Evolutionary conservation across 2,888 invertebrate species (phyloP).

Genomic region (Pegoplata infirma): DNA sequence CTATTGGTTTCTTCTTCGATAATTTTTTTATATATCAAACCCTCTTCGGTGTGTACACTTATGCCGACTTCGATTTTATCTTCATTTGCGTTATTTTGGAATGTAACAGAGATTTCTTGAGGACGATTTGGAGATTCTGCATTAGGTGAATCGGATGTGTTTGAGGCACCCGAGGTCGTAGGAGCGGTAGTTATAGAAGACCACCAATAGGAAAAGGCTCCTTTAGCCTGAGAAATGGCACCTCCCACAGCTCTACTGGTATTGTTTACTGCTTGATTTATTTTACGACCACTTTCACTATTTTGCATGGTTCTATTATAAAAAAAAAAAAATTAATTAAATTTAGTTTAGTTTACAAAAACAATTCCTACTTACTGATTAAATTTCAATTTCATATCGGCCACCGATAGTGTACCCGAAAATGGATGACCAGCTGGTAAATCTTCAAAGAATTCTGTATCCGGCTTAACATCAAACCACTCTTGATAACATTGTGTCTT

Average conservation of each 20-base stretch:
- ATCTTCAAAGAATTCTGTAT: conserved; percentile 83
- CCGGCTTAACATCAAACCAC: conserved; percentile 85
- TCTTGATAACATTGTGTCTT: conserved; percentile 92
- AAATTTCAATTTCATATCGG: conserved; percentile 94
- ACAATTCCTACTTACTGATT: conserved; percentile 89
- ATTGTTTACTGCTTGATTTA: conserved; percentile 94
- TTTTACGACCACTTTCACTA: conserved; percentile 94
- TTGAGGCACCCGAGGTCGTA: conserved; percentile 20
- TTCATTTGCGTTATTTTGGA: conserved; percentile 70
- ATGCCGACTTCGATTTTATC: conserved; percentile 68
- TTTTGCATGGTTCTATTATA: conserved; percentile 91
- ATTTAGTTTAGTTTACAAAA: neutral
- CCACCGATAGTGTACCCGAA: conserved; percentile 94
- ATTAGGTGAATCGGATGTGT: conserved; percentile 22
- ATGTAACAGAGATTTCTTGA: conserved; percentile 72
- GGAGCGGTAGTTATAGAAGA: conserved; percentile 83
- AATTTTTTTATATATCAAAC: conserved; percentile 28
- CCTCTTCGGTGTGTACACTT: conserved; percentile 69
- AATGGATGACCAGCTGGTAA: conserved; percentile 93
- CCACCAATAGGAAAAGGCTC: conserved; percentile 93
- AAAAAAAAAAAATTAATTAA: conserved; percentile 65
- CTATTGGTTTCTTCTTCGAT: conserved; percentile 9
- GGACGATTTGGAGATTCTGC: conserved; percentile 12
- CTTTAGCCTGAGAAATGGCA: conserved; percentile 90
- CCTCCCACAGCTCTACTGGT: conserved; percentile 95